Evolutionary conservation across 2,888 invertebrate genomes (phyloP).

Genomic region (Hydriomena furcata): DNA sequence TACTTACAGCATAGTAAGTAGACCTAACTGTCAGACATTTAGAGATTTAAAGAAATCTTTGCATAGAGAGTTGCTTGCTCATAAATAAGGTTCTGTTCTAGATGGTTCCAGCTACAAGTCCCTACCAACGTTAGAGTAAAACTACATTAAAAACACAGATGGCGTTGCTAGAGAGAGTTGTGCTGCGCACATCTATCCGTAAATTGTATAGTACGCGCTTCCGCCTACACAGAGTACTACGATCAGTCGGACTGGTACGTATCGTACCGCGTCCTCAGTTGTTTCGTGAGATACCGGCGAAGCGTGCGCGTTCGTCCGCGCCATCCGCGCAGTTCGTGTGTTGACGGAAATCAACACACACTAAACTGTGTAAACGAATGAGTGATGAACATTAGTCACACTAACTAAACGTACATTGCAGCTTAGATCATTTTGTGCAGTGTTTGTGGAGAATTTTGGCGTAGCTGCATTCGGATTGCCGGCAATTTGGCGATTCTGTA

Average conservation of each 20-base stretch:
- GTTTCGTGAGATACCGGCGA: conserved; percentile 15
- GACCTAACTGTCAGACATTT: no score
- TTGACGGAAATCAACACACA: conserved; percentile 21
- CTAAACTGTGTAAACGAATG: conserved; percentile 9
- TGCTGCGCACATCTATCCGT: conserved; percentile 16
- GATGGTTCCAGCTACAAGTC: no score
- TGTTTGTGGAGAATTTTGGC: conserved; percentile 12
- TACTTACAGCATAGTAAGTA: no score
- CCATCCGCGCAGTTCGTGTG: conserved; percentile 10
- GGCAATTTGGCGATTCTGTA: conserved; percentile 8
- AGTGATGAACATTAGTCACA: conserved; percentile 15
- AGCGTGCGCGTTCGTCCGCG: conserved; percentile 10
- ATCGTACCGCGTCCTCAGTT: conserved; percentile 16
- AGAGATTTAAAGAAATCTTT: no score
- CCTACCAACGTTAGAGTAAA: not conserved
- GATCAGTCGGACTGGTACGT: not conserved
- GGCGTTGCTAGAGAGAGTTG: conserved; percentile 17
- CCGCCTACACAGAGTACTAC: conserved; percentile 18
- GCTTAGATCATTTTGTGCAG: not conserved
- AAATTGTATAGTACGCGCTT: conserved; percentile 14
- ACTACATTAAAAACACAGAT: conserved; percentile 16
- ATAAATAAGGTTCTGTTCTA: no score
- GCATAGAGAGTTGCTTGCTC: no score
- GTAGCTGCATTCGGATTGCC: conserved; percentile 16
- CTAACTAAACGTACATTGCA: not conserved